Conservation (phyloP, 23 tunicate species). For the Halocynthia aurantium region DNA sequence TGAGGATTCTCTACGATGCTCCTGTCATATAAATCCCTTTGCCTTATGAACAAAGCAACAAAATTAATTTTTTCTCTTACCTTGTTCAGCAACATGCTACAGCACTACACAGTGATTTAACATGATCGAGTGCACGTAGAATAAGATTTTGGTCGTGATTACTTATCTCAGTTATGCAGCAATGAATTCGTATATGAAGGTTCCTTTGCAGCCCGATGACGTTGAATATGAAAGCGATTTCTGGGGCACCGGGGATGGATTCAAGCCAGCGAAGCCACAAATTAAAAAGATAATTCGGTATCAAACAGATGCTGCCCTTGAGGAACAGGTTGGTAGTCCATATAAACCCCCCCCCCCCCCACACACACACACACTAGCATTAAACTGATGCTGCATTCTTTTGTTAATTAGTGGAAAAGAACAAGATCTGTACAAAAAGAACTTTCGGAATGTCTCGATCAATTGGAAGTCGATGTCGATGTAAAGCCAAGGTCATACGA, state of each 20-base stretch:
- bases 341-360: too few species aligned
- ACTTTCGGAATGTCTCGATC: constrained; percentile 1
- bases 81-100: too few species aligned
- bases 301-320: not conserved
- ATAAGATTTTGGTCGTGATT: too few species aligned
- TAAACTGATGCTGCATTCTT: not conserved
- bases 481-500: not conserved
- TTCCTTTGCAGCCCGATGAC: not conserved
- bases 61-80: too few species aligned
- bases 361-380: not conserved
- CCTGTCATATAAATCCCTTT: too few species aligned
- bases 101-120: too few species aligned
- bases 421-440: constrained; percentile 6
- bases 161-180: too few species aligned
- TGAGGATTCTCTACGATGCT: too few species aligned
- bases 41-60: too few species aligned
- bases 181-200: too few species aligned
- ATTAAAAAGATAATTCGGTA: not conserved
- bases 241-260: constrained; percentile 10
- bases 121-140: too few species aligned
- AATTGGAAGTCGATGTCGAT: not conserved
- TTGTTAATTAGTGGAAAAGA: not conserved
- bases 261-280: not conserved
- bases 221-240: constrained; percentile 4
- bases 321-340: not conserved